A percentile compares a stretch with the other conserved stretches of the same genome.
Conservation (phyloP, 2,113 vertebrate species). For the Pogona vitticeps region DNA sequence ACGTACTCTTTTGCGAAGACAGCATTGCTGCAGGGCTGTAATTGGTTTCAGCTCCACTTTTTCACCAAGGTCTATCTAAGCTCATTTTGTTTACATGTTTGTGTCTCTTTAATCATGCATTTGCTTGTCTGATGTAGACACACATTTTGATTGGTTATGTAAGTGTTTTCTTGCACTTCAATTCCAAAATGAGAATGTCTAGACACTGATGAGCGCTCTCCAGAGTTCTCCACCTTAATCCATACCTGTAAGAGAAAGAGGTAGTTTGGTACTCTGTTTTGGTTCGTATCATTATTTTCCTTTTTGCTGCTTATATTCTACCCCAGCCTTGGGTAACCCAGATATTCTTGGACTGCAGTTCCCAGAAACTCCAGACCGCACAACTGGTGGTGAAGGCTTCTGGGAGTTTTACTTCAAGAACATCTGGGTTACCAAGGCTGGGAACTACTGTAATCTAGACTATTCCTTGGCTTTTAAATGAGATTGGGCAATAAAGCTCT, state of each 20-base stretch:
- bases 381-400: too few relatives aligned
- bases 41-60: not conserved
- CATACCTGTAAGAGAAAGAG: not conserved
- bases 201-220: too few relatives aligned
- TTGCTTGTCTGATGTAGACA: not conserved
- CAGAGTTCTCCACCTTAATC: not conserved
- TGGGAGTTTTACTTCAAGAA: too few relatives aligned
- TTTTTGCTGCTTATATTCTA: not conserved
- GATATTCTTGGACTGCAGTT: too few relatives aligned
- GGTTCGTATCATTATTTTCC: not conserved
- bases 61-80: not conserved
- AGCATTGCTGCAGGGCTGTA: not conserved
- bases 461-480: not conserved
- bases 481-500: not conserved
- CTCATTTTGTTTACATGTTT: not conserved
- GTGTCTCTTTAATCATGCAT: not conserved
- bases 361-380: too few relatives aligned
- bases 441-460: too few relatives aligned
- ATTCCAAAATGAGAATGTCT: not conserved
- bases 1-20: not conserved
- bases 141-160: not conserved
- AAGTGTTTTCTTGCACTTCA: not conserved
- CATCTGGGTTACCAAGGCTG: too few relatives aligned
- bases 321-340: too few relatives aligned
- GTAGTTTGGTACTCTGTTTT: not conserved